Base-by-base conservation (phyloP, 2,113 vertebrate species). In the Urocitellus parryii region DNA sequence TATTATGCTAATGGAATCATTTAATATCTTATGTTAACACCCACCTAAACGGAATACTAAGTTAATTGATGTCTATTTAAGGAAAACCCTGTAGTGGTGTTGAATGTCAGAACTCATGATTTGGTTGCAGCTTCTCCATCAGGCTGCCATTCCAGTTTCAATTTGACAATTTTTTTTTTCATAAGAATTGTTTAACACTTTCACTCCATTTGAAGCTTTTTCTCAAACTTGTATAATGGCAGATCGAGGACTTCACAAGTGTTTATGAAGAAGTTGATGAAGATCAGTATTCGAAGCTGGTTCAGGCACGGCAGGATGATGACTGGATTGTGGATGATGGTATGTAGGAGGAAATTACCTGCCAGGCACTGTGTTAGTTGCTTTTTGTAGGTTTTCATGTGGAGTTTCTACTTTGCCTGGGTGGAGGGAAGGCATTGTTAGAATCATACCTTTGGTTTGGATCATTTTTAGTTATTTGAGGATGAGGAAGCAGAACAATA, bases 301-400 rank as follows among this genome's bases (percentile, higher is more conserved):
- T 99, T 45, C 99, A 98, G 97, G 99, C 99, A 58, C 99, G 99
- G 76, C 99, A 99, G 97, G 99, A 99, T 95, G 99, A 99, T 86
- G 99, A 99, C 98, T 99, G 99, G 99, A 99, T 99, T 76, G 99
- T 99, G 87, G 99, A 99, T 98, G 99, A 99, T 53, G 99, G 99
- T 99, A 98, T 97, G 99, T 98, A 61, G 97, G 84, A 94, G 27
- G 86, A 67, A 78, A 73, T 83, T 76, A 76, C 91, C 72, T 91
- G 70, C 61, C 16, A 94, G 89, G 74, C 58, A 72, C 45, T 65
- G 22, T 70, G 37, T 76, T 70, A 63, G 24, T 79, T 94, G 82
- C 72, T 25, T 72, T 86, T 76, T 3, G 0, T 68, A 25, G 61
- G 56, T 68, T 95, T 29, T 89, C 24, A 27, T 45, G 58, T 4